Evolutionary conservation across 2,888 invertebrate genomes (phyloP), one percentile per base, ranked within the genome.

Genomic region (Brachypterus glaber): DNA sequence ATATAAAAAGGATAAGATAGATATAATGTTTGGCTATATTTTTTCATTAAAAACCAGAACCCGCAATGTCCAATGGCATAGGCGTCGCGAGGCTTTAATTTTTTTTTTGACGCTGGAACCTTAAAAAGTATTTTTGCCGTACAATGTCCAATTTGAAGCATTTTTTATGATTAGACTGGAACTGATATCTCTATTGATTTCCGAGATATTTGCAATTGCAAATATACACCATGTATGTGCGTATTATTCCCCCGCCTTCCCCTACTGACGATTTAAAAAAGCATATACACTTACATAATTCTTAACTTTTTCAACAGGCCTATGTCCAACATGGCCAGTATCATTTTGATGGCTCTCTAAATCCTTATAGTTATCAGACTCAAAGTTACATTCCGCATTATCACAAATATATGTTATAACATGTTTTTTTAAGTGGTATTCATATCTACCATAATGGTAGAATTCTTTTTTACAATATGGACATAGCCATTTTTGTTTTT

Each of bases 331-430:
- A 51, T 82, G 82, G 0, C 62, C 63, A 1, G 63, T 60, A 33
- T 67, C 59, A 37, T 63, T 62, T 56, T 80, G 79, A 61, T 83
- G 82, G 13, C 62, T 63, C 46, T 79, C 69, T 4, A 30, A 24
- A 2, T 33, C 26, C 41, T 72, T 67, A 2, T 69, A 70, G 7
- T 66, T 55, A 56, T 72, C 48, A 4, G 5, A 9, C 41, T 48
- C 41, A 29, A 54, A 35, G 9, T 33, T 17, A 47, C 62, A 62
- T 11, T 46, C 45, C 4, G 39, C 29, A 11, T 39, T 45, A 30
- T 42, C 58, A 59, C 82, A 82, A 50, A 73, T 73, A 57, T 74
- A 79, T 35, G 66, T 63, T 11, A 76, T 70, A 11, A 76, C 76
- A 58, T 82, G 82, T 33, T 68, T 69, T 30, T 72, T 70, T 38